A percentile compares a stretch with the other conserved stretches of the same genome.
Evolutionary conservation across 1,140 invertebrate genomes (phyloP).

Genomic region (Musca domestica): DNA sequence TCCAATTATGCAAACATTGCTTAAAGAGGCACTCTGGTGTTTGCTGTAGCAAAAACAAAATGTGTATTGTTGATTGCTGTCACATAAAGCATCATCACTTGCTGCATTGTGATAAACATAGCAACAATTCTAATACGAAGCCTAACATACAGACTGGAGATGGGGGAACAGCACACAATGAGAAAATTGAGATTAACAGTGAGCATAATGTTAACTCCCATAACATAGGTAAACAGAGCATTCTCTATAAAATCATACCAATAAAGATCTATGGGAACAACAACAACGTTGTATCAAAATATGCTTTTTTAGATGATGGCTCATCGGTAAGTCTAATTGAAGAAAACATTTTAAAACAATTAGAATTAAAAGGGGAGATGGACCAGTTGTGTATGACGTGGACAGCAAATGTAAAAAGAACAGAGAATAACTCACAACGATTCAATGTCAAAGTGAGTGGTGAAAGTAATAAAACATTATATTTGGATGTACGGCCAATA

Average conservation of each 20-base stretch:
- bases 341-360: background rate
- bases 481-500: background rate
- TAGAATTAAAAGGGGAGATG: background rate
- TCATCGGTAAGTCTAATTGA: slow-evolving; percentile 5
- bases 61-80: background rate
- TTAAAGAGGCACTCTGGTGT: background rate
- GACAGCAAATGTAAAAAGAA: background rate
- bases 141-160: background rate
- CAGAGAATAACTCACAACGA: background rate
- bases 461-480: background rate
- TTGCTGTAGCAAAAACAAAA: background rate
- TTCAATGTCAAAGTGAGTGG: background rate
- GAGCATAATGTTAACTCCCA: no score
- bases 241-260: slow-evolving; percentile 11
- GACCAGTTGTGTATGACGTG: slow-evolving; percentile 2
- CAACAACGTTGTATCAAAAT: background rate
- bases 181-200: background rate
- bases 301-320: no score
- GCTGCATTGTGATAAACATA: background rate
- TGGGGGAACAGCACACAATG: background rate
- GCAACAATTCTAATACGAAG: background rate
- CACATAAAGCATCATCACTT: background rate
- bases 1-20: background rate
- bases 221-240: background rate
- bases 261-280: slow-evolving; percentile 6